Percentiles rank a stretch among this genome's conserved stretches.
These are phyloP conservation scores for Typhlichthys eigenmanni DNA, from an alignment of 2,797 vertebrate species.

Conservation along the genomic window DNA sequence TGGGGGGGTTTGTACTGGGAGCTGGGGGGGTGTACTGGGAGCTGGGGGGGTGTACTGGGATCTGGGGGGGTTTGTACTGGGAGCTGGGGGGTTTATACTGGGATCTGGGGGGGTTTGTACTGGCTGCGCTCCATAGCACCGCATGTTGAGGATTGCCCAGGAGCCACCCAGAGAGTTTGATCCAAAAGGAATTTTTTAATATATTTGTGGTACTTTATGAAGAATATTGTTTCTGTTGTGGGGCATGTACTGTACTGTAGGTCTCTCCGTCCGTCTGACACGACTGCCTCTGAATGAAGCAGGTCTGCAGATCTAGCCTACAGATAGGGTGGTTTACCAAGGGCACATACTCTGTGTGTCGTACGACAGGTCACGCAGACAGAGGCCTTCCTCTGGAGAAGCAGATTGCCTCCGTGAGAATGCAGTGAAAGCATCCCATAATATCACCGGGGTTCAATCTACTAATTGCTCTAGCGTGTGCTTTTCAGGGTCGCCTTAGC, in stretches of 20 bases:
- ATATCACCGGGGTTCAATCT: neutral
- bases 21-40: conserved; percentile 56
- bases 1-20: conserved; percentile 56
- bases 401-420: too few relatives aligned
- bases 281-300: too few relatives aligned
- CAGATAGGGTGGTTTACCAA: too few relatives aligned
- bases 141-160: conserved; percentile 71
- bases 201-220: conserved; percentile 59
- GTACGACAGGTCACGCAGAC: too few relatives aligned
- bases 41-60: conserved; percentile 7
- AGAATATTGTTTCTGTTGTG: conserved; percentile 27
- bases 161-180: conserved; percentile 72
- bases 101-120: conserved; percentile 52
- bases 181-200: conserved; percentile 74
- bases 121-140: conserved; percentile 71
- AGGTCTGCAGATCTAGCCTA: too few relatives aligned
- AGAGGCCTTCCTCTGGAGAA: too few relatives aligned
- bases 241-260: too few relatives aligned
- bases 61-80: neutral
- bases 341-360: too few relatives aligned
- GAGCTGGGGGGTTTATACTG: neutral
- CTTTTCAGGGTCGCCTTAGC: too few relatives aligned
- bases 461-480: too few relatives aligned
- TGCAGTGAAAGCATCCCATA: conserved; percentile 2
- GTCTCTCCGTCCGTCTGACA: too few relatives aligned